Evolutionary conservation across 2,797 vertebrate species (phyloP).

Genomic region (Clarias pachynema): DNA sequence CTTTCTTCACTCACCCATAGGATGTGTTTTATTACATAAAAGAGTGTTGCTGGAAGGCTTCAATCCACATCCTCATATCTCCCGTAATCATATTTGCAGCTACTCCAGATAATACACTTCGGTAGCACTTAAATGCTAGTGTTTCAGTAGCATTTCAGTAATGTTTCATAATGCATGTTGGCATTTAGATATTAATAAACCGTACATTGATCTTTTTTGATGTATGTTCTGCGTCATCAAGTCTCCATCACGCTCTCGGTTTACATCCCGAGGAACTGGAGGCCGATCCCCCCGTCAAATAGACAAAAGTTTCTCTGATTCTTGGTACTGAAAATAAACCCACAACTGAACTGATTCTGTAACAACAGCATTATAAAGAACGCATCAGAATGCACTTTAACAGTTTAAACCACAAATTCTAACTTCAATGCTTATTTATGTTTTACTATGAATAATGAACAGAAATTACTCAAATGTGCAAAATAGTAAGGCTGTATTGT

Average conservation of each 20-base stretch:
- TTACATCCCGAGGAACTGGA: neutral
- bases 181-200: neutral
- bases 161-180: neutral
- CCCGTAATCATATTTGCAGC: neutral
- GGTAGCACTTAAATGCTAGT: neutral
- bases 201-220: neutral
- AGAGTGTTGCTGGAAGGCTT: neutral
- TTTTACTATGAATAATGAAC: neutral
- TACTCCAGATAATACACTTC: neutral
- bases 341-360: neutral
- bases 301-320: neutral
- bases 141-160: neutral
- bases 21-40: neutral
- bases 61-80: neutral
- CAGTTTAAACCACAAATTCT: neutral
- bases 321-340: neutral
- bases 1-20: neutral
- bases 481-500: neutral
- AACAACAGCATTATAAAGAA: neutral
- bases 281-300: neutral
- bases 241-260: neutral
- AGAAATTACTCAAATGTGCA: neutral
- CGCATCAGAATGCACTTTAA: neutral
- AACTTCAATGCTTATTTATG: neutral
- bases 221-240: neutral